Base-by-base conservation (phyloP, 1,140 invertebrate genomes). In the Sinella curviseta region DNA sequence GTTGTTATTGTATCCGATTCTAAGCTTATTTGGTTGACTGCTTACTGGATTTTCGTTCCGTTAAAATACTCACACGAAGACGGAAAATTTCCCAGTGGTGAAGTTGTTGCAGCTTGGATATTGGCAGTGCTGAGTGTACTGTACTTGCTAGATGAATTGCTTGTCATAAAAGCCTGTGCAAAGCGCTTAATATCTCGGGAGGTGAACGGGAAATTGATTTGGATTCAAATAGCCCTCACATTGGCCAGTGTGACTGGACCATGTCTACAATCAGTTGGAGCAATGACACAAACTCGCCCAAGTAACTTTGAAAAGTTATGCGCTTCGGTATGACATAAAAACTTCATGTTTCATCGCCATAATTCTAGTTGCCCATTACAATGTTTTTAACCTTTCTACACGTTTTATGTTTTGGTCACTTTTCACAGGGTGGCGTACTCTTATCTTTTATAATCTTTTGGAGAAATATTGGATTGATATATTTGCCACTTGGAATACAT, bases 401-500 rank as follows among this genome's bases (percentile, higher is more conserved):
- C n/a, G n/a, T n/a, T n/a, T n/a, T n/a, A n/a, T n/a, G n/a, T n/a
- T n/a, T n/a, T n/a, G n/a, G n/a, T n/a, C n/a, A n/a, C n/a, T n/a
- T n/a, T n/a, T 33, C 1, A 70, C 26, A 70, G 65, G 65, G 2
- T 33, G 65, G 65, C 12, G 31, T 70, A 16, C 26, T 33, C 2
- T 1, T 70, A 30, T 12, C 65, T 8, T 70, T 12, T n/a, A 17
- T 31, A 24, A 4, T 70, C 4, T 70, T 70, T 70, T 31, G 28
- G 26, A 70, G 65, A 12, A 70, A 70, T n/a, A 31, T 70, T 14
- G 26, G 28, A 12, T 2, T 70, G 2, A 70, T 70, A 31, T 70
- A 70, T 33, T 33, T 70, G 31, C 65, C 28, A 70, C 31, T 70
- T 31, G 65, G 65, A 8, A 70, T 70, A 70, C 31, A 70, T 3